Conservation (phyloP, 2,113 vertebrate genomes). For the Albula goreensis region DNA sequence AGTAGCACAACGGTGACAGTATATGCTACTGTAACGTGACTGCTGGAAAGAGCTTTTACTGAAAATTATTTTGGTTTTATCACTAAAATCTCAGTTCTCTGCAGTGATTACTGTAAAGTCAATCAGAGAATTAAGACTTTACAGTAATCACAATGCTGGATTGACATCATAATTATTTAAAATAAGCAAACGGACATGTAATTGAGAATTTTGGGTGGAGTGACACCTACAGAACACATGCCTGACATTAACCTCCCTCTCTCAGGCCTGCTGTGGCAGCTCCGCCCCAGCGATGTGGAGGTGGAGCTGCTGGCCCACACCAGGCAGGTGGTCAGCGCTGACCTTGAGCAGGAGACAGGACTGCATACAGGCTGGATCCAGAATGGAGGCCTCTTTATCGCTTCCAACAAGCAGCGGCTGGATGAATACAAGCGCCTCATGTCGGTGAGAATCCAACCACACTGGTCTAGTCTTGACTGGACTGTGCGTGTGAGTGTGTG, state of each 20-base stretch:
- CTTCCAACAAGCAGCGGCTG: conserved; percentile 90
- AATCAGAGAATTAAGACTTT: no score
- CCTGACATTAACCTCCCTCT: neutral
- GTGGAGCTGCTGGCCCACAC: conserved; percentile 93
- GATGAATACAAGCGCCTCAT: conserved; percentile 98
- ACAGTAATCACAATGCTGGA: no score
- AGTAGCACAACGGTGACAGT: no score
- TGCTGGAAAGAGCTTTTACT: no score
- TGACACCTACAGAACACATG: neutral
- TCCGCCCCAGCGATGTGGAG: conserved; percentile 92
- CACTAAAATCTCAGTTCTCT: no score
- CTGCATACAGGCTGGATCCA: conserved; percentile 93
- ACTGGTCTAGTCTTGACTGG: neutral
- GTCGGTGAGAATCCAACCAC: conserved; percentile 75
- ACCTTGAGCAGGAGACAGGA: conserved; percentile 88
- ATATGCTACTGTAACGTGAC: no score
- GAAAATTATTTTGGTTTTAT: no score
- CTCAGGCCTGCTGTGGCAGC: conserved; percentile 92
- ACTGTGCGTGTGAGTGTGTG: neutral
- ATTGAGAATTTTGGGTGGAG: no score
- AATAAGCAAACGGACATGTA: no score
- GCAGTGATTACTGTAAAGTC: no score
- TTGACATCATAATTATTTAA: no score
- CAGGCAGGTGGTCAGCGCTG: conserved; percentile 79
- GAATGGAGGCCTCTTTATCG: conserved; percentile 95